Base-by-base conservation (phyloP, 2,797 vertebrate genomes). In the Monodelphis domestica region DNA sequence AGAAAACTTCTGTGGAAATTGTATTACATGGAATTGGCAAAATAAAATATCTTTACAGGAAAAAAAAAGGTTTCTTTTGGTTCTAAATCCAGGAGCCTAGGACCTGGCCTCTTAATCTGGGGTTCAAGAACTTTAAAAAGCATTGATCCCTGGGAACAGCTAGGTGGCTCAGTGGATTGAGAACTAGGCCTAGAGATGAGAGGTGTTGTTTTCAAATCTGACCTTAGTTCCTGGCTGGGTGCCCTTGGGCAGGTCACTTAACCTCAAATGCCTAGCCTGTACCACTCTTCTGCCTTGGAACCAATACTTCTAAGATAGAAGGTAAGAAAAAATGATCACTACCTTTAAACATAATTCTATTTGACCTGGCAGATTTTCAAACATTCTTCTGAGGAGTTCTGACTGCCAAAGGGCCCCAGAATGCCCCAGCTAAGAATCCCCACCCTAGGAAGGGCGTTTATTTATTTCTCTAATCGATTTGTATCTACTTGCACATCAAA, bases 371-470 rank as follows among this genome's bases (percentile, higher is more conserved):
- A 38, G 17, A 78, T 45, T 70, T 78, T 9, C 21, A 78, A 24
- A 3, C 63, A 17, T 78, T 10, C 9, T 45, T 45, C 63, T 78
- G 63, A 78, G 38, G 24, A 38, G 6, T 45, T 38, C 63, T 38
- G 63, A 78, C 17, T 0, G 7, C 63, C n/a, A 45, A 45, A 78
- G 63, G 63, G 17, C 38, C 17, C 1, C 0, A 24, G 1, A 24
- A 3, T 33, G 10, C 5, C 21, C 0, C 0, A 24, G 11, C 7
- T 45, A 78, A 78, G 63, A 45, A 3, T 63, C 21, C 63, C 29
- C 11, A 2, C n/a, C 5, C 17, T 70, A 6, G 1, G 33, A n/a
- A 38, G 6, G 1, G 7, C 6, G 24, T 2, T 70, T 7, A 6
- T 24, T 45, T 4, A 2, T 24, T 78, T 38, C 24, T 78, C 30